Evolutionary conservation across 1,140 invertebrate genomes (phyloP).

Genomic region (Euglossa dilemma): DNA sequence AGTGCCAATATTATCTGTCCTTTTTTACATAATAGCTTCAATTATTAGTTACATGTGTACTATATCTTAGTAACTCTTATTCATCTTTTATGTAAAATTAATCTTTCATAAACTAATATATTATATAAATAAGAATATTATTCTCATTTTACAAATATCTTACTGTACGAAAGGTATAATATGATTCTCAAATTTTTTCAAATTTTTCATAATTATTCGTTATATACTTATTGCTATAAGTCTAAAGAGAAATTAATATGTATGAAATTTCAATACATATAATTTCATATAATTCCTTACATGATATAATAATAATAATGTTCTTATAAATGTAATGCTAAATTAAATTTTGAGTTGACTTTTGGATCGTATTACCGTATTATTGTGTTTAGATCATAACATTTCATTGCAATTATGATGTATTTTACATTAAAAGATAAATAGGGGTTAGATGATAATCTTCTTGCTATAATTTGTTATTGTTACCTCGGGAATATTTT

Average conservation of each 20-base stretch:
- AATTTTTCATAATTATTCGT: no score
- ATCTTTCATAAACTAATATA: neutral
- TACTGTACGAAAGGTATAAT: no score
- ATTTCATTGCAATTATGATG: neutral
- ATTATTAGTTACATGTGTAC: neutral
- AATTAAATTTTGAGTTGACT: neutral
- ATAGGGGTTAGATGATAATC: neutral
- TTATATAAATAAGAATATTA: neutral
- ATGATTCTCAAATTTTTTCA: neutral
- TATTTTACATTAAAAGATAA: neutral
- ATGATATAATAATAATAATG: neutral
- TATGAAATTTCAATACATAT: no score
- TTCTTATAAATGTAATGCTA: neutral
- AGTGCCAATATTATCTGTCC: conserved; percentile 24
- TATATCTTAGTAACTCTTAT: neutral
- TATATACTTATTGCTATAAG: neutral
- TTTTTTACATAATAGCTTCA: neutral
- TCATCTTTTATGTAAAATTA: neutral
- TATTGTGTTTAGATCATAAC: neutral
- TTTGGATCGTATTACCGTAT: no score
- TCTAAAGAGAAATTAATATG: neutral
- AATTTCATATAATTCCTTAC: no score
- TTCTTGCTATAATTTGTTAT: neutral
- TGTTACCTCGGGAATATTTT: conserved; percentile 17
- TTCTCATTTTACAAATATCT: neutral